Base-by-base conservation (phyloP, 2,797 vertebrate species). In the Aeoliscus strigatus region DNA sequence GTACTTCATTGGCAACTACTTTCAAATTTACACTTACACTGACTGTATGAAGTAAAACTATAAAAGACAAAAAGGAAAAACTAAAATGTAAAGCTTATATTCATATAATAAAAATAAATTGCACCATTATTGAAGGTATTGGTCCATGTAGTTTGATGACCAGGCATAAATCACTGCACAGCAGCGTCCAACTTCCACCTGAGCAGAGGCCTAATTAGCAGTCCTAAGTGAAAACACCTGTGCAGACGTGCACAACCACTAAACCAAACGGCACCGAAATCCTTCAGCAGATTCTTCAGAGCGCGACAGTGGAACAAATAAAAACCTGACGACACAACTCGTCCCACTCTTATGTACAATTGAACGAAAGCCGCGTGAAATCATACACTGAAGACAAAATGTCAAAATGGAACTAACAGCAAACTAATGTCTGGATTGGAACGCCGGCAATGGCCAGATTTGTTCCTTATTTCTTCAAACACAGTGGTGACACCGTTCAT, bases 171-270 rank as follows among this genome's bases (percentile, higher is more conserved):
- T 23, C 17, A 11, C 31, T 27, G 24, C 34, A 13, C 6, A 11
- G 25, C 8, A n/a, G 46, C 9, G 5, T 35, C 32, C 13, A 21
- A 4, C 27, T 52, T 10, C 13, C 15, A 24, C 15, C 37, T 36
- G 39, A 29, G 24, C 14, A 17, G 16, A 36, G 32, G 31, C 21
- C 13, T 30, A 43, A 34, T 35, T 38, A 44, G 28, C 2, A 2
- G 26, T 10, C 33, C 9, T 32, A 12, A 59, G 21, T 48, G 33
- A 44, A 51, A 57, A 50, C 32, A 32, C 37, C 41, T 31, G 34
- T 2, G 16, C 11, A n/a, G 14, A n/a, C 17, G 39, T 42, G 7
- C 24, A 21, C 12, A 18, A 6, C 32, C n/a, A 9, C 39, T 39
- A 28, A 24, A 32, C 1, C 6, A 27, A 15, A 5, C 14, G 12